These are phyloP conservation scores for Neoniphon sammara DNA, from an alignment of 2,797 vertebrate genomes.

Conservation along the genomic window DNA sequence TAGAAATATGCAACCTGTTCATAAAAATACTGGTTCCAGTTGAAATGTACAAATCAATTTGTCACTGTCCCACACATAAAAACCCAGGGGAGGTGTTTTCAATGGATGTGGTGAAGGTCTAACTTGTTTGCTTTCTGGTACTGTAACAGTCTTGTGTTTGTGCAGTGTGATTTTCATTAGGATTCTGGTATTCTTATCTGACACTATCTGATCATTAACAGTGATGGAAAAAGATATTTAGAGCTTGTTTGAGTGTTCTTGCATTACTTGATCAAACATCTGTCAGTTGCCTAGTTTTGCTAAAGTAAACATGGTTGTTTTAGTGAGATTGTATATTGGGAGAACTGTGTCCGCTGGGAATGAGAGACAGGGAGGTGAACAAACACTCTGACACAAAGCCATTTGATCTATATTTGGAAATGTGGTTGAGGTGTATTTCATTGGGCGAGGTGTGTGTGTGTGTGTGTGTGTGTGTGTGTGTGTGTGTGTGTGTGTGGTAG, in stretches of 20 bases:
- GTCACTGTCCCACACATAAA: constrained; percentile 11
- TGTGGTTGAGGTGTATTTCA: constrained; percentile 58
- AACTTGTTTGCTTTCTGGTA: constrained; percentile 26
- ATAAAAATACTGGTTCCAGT: constrained; percentile 10
- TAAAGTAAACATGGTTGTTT: constrained; percentile 65
- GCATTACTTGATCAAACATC: constrained; percentile 61
- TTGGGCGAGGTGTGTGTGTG: constrained; percentile 3
- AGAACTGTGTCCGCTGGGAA: constrained; percentile 62
- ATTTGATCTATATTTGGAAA: constrained; percentile 78
- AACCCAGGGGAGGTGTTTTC: not conserved
- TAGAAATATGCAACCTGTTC: not conserved
- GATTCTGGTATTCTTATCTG: constrained; percentile 21
- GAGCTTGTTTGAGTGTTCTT: constrained; percentile 20
- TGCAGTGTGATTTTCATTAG: constrained; percentile 8
- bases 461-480: not conserved
- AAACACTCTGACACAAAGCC: constrained; percentile 68
- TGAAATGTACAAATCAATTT: constrained; percentile 17
- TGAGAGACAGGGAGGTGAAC: constrained; percentile 72
- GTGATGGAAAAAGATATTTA: constrained; percentile 2
- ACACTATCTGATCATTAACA: not conserved
- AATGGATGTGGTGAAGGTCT: constrained; percentile 6
- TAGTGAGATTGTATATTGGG: constrained; percentile 62
- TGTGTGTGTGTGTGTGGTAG: not conserved
- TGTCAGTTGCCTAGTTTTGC: constrained; percentile 59
- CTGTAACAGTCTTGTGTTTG: constrained; percentile 19